Evolutionary conservation across 2,797 vertebrate genomes (phyloP), one percentile per base, ranked within the genome.

Genomic region (Helicolenus hilgendorfi): DNA sequence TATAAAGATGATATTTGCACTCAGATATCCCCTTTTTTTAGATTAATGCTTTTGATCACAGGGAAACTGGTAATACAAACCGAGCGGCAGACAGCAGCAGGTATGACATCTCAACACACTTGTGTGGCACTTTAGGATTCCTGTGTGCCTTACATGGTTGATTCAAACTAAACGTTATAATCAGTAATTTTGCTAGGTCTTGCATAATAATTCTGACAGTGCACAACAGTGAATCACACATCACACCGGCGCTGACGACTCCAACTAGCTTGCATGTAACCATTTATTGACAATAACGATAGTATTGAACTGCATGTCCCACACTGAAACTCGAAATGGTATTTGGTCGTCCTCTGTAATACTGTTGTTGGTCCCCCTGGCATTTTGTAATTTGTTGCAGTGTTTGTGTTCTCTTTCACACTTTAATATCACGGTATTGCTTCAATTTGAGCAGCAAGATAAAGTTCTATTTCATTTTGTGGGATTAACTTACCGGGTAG

Each of bases 341-440:
- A 89, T 98, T 94, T 90, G 93, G 95, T 88, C 92, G 78, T 92
- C 89, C 79, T 88, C 91, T 91, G 90, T 92, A 94, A 93, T 89
- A 91, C 95, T 58, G 85, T 72, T 76, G 86, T 86, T 10, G 90
- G 80, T 96, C 96, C 96, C 96, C 20, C 58, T 88, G 93, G 95
- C 89, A 91, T 93, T 94, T 93, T 95, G 95, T 96, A 96, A 96
- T 97, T 96, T 95, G 96, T 95, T 94, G 89, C 95, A 85, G 88
- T 95, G 95, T 97, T 96, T 96, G 95, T 94, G 91, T 93, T 96
- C 92, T 86, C 91, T 94, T 95, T 94, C 96, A 95, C 96, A 96
- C 96, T 97, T 97, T 97, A 97, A 98, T 98, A 98, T 97, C 95
- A 94, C 79, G 72, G 96, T 97, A 97, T 97, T 97, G 96, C 97